phyloP scores from a whole-genome alignment of 2,797 vertebrate genomes.

The Phoeniculus purpureus region DNA sequence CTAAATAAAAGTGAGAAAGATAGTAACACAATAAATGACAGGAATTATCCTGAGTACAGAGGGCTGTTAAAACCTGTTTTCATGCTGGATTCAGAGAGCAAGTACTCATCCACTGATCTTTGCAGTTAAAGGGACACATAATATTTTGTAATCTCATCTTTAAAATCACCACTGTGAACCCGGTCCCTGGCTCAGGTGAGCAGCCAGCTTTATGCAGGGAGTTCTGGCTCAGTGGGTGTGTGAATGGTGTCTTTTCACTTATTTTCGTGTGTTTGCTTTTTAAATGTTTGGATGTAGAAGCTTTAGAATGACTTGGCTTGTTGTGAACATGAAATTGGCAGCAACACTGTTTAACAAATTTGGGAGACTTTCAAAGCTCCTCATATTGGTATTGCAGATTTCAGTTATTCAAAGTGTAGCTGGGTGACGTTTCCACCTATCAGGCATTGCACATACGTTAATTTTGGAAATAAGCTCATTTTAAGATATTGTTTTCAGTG shows the following conservation, averaged over 20 bases:
- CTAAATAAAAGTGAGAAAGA: constrained; percentile 1
- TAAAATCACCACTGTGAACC: background rate
- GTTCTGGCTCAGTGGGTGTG: constrained; percentile 30
- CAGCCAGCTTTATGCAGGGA: constrained; percentile 9
- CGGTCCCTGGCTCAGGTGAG: constrained; percentile 6
- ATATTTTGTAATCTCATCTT: constrained; percentile 23
- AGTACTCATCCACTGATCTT: constrained; percentile 21
- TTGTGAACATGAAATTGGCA: constrained; percentile 50
- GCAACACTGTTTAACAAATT: constrained; percentile 42
- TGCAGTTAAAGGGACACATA: constrained; percentile 3
- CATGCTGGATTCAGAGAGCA: constrained; percentile 25
- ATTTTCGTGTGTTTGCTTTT: constrained; percentile 56
- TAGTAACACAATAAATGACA: constrained; percentile 34
- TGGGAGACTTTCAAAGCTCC: constrained; percentile 62
- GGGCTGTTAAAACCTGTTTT: background rate
- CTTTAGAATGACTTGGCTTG: constrained; percentile 54
- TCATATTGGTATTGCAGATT: constrained; percentile 33
- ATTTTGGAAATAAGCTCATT: constrained; percentile 64
- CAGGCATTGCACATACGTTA: constrained; percentile 54
- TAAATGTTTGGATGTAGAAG: constrained; percentile 45
- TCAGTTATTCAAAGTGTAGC: constrained; percentile 54
- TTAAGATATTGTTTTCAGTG: constrained; percentile 51
- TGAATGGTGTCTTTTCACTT: constrained; percentile 26
- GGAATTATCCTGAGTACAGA: constrained; percentile 6
- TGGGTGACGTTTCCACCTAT: constrained; percentile 54